Percentiles rank a stretch among this genome's conserved stretches.
Conservation (phyloP, 2,113 vertebrate genomes). For the Lophura nycthemera region DNA sequence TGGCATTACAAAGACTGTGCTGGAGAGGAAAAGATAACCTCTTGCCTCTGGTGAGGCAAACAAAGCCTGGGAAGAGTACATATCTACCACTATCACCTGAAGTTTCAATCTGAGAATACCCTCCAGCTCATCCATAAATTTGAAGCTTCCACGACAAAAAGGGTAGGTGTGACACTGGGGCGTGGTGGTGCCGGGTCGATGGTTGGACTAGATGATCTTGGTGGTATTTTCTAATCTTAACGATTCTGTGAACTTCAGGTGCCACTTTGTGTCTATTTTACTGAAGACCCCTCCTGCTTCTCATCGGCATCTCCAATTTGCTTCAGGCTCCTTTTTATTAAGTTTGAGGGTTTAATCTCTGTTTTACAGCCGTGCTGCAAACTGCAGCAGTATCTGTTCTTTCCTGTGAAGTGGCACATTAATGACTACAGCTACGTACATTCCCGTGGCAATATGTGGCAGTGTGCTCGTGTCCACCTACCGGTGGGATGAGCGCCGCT, state of each 20-base stretch:
- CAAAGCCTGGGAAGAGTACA: background rate
- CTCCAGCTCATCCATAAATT: background rate
- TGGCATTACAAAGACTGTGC: background rate
- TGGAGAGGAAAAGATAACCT: background rate
- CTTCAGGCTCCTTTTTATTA: background rate
- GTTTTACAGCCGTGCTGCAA: background rate
- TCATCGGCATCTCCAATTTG: background rate
- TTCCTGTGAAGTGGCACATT: background rate
- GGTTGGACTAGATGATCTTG: no score
- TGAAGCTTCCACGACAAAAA: background rate
- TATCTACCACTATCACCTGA: background rate
- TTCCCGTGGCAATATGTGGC: background rate
- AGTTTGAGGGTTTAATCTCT: background rate
- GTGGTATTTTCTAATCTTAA: no score
- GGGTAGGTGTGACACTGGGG: no score
- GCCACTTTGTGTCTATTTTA: background rate
- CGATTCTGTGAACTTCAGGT: background rate
- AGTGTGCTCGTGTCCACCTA: background rate
- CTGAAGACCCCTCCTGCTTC: background rate
- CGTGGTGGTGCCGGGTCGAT: no score
- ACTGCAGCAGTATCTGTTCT: background rate
- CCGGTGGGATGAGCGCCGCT: background rate
- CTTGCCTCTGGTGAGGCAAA: background rate
- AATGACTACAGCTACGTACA: background rate
- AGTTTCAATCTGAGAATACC: background rate